Evolutionary conservation across 2,888 invertebrate species (phyloP), one percentile per base, ranked within the genome.

Genomic region (Seladonia tumulorum): DNA sequence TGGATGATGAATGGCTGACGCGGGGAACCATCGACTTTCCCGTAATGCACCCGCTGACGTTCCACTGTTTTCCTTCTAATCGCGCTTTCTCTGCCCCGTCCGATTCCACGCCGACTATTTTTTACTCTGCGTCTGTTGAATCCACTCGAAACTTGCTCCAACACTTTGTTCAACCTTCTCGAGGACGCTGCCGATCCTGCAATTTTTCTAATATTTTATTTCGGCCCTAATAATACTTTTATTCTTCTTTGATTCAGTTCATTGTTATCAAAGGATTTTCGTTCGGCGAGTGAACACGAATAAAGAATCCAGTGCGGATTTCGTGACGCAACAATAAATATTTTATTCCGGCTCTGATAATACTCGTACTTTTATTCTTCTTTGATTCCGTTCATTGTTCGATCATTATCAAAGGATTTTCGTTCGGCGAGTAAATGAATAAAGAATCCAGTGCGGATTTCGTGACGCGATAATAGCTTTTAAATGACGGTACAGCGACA

Each of bases 1-100:
- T 25, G 76, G 39, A 75, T 89, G 87, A 89, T 83, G 74, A 89
- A 89, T 87, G 84, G 82, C 73, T 29, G 74, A 75, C 25, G 47
- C 71, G 47, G 42, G 42, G 45, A 35, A 72, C 42, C 71, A 25
- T 47, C 71, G 71, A 72, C 71, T 72, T 72, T 29, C 47, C 29
- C 71, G 45, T 72, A 72, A 72, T 72, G 71, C 71, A 45, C 45
- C 45, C 45, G 42, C 25, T 25, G 25, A 25, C 29, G 45, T 25
- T 25, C 71, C 47, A 45, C 45, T 45, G 71, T 72, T 72, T 45
- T 47, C 16, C 71, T 25, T 45, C 45, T 68, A 68, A 68, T 22
- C 68, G 68, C 5, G 68, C 68, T 39, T 68, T 66, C 66, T 66
- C 66, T 22, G 66, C 22, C 68, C 4, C 39, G 3, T 35, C 22